Base-by-base conservation (phyloP, 2,113 vertebrate genomes). In the Toxotes chatareus region DNA sequence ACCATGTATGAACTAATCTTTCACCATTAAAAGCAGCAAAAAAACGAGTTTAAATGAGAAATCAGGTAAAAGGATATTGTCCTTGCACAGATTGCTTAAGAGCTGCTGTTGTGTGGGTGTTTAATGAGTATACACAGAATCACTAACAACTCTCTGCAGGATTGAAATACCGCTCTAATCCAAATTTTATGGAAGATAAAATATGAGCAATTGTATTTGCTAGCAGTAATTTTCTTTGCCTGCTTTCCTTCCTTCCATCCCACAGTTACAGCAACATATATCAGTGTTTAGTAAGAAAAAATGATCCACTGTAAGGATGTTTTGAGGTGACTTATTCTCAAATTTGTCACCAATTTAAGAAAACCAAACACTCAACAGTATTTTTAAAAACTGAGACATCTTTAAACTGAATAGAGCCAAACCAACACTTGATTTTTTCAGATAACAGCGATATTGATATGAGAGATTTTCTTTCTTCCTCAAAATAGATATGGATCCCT, bases 81-180 rank as follows among this genome's bases (percentile, higher is more conserved):
- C 53, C 47, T 49, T 49, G 16, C 14, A 19, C 16, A 19, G 47
- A 49, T 17, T 17, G 19, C 16, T 19, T 44, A 10, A n/a, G 16
- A 46, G 21, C 9, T 67, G 46, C 32, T 80, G n/a, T 23, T 61
- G 66, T 27, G 60, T 67, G 14, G 49, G 44, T 42, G 49, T 57
- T 77, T 44, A 21, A 65, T 66, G 59, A 49, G 19, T 65, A 36
- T 60, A 51, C 21, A 38, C 9, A 31, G 38, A 71, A 27, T 12
- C 12, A 49, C 59, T 55, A n/a, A 82, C 21, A 13, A 60, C 27
- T 9, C 0, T 1, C 1, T 78, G n/a, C 16, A 23, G 38, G 42
- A 67, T 2, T 51, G 16, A 78, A 49, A n/a, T 16, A 0, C 19
- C 32, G 19, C 34, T 82, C 6, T 14, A 4, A 56, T 73, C 3